Base-by-base conservation (phyloP, 2,888 invertebrate genomes). In the Stictocephala bisonia region DNA sequence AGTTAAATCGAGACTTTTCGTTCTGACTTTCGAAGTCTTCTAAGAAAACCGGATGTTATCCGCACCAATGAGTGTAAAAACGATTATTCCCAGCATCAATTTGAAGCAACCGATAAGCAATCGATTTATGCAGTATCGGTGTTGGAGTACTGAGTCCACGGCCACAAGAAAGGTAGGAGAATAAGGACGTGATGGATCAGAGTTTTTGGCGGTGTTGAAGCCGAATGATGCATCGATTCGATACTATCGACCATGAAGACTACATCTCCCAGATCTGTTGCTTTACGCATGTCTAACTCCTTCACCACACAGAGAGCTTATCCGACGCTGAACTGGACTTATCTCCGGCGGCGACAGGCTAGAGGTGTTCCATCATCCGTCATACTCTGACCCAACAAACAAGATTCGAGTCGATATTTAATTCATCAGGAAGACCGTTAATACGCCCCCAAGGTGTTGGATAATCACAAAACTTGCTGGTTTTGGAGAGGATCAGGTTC, bases 141-240 rank as follows among this genome's bases (percentile, higher is more conserved):
- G 44, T 44, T 15, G 44, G 44, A 44, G 4, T 15, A 31, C 6
- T 31, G 35, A 31, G n/a, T n/a, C n/a, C n/a, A n/a, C n/a, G n/a
- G n/a, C n/a, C n/a, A n/a, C n/a, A n/a, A n/a, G n/a, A 31, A 31
- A 31, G 11, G 44, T 44, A 4, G 11, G 44, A 15, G 15, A 31
- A 20, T 22, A 13, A 26, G 24, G 41, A 26, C 44, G 35, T 60
- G 60, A 60, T 60, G 35, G 60, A 60, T 60, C 22, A 3, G 40
- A 20, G 40, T 1, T 9, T 27, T 20, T 1, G 11, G 41, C 44
- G 64, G 24, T 24, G 24, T 26, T 27, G 64, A 64, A 64, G 64
- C 27, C 64, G 64, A 41, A 64, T 64, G 64, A 64, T 64, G 64
- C 27, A 64, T 64, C 64, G 64, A 1, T n/a, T 44, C 44, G 64